Evolutionary conservation across 2,113 vertebrate species (phyloP).

Genomic region (Fulica atra): DNA sequence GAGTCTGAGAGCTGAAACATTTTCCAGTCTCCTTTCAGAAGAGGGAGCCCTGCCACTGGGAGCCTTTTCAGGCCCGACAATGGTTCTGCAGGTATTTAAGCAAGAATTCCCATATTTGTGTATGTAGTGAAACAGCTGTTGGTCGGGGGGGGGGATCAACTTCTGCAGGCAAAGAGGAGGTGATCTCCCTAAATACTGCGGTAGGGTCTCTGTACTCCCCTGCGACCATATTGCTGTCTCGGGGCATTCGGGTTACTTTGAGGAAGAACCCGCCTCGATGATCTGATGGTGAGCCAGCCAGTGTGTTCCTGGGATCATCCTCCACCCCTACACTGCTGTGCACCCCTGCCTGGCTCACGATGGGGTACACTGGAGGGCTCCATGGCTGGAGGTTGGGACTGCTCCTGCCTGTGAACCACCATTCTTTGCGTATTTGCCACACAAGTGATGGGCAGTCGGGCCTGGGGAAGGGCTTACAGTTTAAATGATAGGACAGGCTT

Average conservation of each 20-base stretch:
- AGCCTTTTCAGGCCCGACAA: not conserved
- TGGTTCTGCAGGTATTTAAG: not conserved
- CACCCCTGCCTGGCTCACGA: not conserved
- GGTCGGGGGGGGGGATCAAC: not conserved
- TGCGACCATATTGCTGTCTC: not conserved
- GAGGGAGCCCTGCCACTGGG: not conserved
- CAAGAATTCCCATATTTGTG: not conserved
- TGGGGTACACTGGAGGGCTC: not conserved
- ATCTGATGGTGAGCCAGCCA: not conserved
- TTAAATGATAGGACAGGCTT: not conserved
- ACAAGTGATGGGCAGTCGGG: not conserved
- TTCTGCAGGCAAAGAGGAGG: not conserved
- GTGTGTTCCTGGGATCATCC: not conserved
- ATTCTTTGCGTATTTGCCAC: not conserved
- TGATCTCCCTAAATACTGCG: not conserved
- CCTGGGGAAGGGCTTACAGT: not conserved
- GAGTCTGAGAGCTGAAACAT: not conserved
- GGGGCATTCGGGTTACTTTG: not conserved
- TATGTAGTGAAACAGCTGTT: not conserved
- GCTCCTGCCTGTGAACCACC: fast-evolving
- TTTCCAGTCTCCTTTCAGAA: not conserved
- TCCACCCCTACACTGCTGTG: not conserved
- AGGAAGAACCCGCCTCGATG: not conserved
- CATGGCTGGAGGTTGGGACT: not conserved
- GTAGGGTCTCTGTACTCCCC: not conserved